Evolutionary conservation across 2,113 vertebrate species (phyloP).

Genomic region (Ciconia stormi): DNA sequence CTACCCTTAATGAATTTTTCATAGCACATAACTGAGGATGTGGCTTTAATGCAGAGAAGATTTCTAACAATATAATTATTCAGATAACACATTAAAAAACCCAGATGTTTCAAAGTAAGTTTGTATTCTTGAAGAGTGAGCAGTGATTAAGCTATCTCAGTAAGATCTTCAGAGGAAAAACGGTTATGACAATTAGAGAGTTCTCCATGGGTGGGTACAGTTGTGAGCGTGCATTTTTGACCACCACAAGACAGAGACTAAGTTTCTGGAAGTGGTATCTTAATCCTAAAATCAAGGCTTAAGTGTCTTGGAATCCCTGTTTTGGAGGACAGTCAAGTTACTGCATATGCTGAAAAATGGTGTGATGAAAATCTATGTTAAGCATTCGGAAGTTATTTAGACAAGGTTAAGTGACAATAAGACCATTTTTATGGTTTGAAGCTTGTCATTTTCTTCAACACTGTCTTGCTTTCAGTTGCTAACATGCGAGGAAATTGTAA

Average conservation of each 20-base stretch:
- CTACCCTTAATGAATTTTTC: background rate
- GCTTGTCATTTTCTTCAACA: background rate
- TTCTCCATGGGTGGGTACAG: background rate
- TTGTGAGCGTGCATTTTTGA: background rate
- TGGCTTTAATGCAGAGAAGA: background rate
- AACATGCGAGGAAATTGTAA: rapidly evolving
- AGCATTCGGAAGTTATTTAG: background rate
- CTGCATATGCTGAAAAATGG: background rate
- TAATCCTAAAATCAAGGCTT: background rate
- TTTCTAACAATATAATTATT: background rate
- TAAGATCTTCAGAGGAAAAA: background rate
- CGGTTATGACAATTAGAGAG: background rate
- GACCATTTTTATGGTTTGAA: background rate
- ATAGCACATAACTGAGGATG: rapidly evolving
- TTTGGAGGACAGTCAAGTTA: background rate
- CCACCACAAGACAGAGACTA: background rate
- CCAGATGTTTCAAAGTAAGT: background rate
- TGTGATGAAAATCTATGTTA: background rate
- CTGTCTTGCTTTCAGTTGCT: background rate
- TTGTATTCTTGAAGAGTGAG: background rate
- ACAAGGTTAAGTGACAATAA: background rate
- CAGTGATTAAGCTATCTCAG: background rate
- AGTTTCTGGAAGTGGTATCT: background rate
- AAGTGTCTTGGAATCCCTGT: background rate
- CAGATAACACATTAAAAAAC: background rate